phyloP scores from a whole-genome alignment of 2,113 vertebrate genomes.

The Caracal caracal region DNA sequence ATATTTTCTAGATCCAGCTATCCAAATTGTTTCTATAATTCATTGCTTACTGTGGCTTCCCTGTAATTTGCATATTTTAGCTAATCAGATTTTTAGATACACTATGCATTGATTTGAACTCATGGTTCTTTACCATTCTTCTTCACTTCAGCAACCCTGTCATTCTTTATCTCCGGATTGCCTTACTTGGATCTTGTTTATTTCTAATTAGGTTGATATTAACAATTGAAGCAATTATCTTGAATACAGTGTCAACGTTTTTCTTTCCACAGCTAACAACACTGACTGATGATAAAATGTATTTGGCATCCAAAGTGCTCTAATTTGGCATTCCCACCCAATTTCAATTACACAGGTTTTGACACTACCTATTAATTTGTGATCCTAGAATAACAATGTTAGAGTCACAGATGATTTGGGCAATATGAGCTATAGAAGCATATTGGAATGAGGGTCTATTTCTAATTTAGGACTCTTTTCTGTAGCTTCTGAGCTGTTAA shows the following conservation, averaged over 20 bases:
- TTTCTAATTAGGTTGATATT: constrained; percentile 59
- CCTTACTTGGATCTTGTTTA: neutral
- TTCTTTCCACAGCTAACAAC: neutral
- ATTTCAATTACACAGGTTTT: constrained; percentile 58
- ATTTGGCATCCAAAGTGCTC: neutral
- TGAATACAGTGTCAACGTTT: neutral
- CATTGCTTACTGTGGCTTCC: neutral
- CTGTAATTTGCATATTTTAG: constrained; percentile 44
- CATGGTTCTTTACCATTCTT: neutral
- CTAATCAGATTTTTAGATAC: neutral
- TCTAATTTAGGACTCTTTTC: neutral
- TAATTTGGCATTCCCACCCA: constrained; percentile 25
- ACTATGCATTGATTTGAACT: neutral
- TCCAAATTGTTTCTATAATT: neutral
- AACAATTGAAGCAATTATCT: constrained; percentile 54
- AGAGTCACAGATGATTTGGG: neutral
- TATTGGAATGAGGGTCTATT: neutral
- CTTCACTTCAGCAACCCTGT: neutral
- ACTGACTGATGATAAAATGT: constrained; percentile 46
- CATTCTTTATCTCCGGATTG: neutral
- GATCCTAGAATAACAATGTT: constrained; percentile 39
- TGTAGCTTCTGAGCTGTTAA: neutral
- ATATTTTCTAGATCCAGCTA: neutral
- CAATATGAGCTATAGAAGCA: neutral
- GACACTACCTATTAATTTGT: constrained; percentile 49